phyloP scores from a whole-genome alignment of 2,888 invertebrate species.

The Caenorhabditis sp. region DNA sequence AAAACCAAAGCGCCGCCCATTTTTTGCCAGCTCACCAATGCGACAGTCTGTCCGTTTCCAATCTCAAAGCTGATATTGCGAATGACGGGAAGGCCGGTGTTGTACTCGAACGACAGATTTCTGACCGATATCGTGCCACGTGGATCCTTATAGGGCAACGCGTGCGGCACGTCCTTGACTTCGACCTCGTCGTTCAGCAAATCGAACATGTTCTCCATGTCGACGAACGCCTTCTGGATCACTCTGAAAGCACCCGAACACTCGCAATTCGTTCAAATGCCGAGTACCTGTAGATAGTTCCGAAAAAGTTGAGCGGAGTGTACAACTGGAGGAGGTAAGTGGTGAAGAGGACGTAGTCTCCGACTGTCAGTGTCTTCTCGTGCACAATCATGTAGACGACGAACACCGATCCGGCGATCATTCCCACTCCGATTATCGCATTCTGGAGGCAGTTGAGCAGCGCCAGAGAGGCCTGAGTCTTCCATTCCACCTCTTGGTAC shows the following conservation, averaged over 20 bases:
- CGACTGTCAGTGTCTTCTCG: conserved; percentile 80
- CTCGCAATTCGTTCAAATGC: too few species aligned
- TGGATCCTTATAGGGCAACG: conserved; percentile 85
- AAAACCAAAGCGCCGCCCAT: too few species aligned
- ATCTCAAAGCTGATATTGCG: conserved; percentile 81
- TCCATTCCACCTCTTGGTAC: conserved; percentile 90
- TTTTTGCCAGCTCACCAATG: conserved; percentile 80
- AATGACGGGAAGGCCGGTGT: conserved; percentile 83
- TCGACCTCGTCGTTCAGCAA: conserved; percentile 90
- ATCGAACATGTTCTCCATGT: conserved; percentile 99
- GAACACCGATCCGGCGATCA: conserved; percentile 85
- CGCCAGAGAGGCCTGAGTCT: conserved; percentile 88
- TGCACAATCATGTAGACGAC: conserved; percentile 88
- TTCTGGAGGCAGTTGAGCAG: conserved; percentile 93
- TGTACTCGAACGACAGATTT: conserved; percentile 91
- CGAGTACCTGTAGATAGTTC: conserved; percentile 96
- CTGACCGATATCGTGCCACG: conserved; percentile 87
- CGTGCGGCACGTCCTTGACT: conserved; percentile 86
- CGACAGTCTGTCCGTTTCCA: conserved; percentile 88
- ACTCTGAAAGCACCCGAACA: conserved; percentile 82
- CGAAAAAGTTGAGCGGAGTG: conserved; percentile 95
- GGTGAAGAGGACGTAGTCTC: conserved; percentile 95
- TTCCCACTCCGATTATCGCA: conserved; percentile 88
- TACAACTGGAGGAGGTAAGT: conserved; percentile 92
- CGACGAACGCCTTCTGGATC: conserved; percentile 96